phyloP scores from a whole-genome alignment of 2,797 vertebrate genomes.

The Argyrosomus regius region DNA sequence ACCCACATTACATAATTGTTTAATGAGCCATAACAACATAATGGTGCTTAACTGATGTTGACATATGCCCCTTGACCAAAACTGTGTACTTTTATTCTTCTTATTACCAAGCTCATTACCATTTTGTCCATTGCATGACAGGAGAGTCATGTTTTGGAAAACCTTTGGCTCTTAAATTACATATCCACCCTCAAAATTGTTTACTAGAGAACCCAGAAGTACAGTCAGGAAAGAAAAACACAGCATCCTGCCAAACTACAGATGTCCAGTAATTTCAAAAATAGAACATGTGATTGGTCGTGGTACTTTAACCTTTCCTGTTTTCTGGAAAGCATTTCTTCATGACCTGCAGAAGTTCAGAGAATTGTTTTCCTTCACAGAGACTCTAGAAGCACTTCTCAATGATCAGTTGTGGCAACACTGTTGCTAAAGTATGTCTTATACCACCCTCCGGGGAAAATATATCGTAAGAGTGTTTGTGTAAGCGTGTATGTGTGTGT shows the following conservation, averaged over 20 bases:
- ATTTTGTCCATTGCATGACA: conserved; percentile 27
- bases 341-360: conserved; percentile 32
- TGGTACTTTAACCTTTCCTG: conserved; percentile 36
- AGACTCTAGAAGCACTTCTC: conserved; percentile 38
- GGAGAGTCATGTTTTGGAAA: conserved; percentile 40
- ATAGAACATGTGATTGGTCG: conserved; percentile 23
- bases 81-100: conserved; percentile 19
- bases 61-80: conserved; percentile 22
- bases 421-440: conserved; percentile 37
- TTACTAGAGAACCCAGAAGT: conserved; percentile 38
- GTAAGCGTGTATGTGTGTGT: conserved; percentile 18
- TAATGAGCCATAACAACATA: conserved; percentile 36
- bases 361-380: conserved; percentile 52
- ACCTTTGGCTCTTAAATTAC: conserved; percentile 38
- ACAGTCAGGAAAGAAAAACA: conserved; percentile 37
- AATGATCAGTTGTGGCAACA: conserved; percentile 52
- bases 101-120: conserved; percentile 31
- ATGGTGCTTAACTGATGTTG: conserved; percentile 33
- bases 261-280: conserved; percentile 41
- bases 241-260: conserved; percentile 31
- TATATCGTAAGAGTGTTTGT: conserved; percentile 18
- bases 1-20: conserved; percentile 25
- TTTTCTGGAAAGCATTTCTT: conserved; percentile 47
- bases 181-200: conserved; percentile 43
- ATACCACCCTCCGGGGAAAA: conserved; percentile 24